phyloP scores from a whole-genome alignment of 2,797 vertebrate species.

The Danio tinwini region DNA sequence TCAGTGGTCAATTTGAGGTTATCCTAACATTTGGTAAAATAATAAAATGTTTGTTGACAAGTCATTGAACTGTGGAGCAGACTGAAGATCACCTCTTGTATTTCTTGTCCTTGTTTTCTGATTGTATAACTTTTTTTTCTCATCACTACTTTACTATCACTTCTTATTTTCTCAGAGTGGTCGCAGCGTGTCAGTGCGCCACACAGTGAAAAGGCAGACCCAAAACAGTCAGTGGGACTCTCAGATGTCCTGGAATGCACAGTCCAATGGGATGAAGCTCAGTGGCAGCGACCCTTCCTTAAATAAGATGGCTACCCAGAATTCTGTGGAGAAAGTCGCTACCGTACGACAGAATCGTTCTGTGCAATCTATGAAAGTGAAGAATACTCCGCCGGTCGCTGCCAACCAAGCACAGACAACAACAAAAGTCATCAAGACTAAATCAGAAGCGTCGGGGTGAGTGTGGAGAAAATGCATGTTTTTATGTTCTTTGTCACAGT shows the following conservation, averaged over 20 bases:
- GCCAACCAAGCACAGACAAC: constrained; percentile 57
- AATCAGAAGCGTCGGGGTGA: constrained; percentile 65
- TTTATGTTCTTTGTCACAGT: neutral
- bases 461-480: constrained; percentile 42
- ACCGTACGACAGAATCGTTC: neutral
- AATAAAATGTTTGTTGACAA: no score
- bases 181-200: constrained; percentile 54
- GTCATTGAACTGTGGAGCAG: no score
- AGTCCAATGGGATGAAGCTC: constrained; percentile 61
- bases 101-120: no score
- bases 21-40: no score
- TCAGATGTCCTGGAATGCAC: constrained; percentile 36
- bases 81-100: no score
- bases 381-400: constrained; percentile 34
- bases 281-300: constrained; percentile 70
- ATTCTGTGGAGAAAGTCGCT: neutral
- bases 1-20: no score
- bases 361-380: neutral
- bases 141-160: neutral
- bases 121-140: neutral
- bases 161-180: constrained; percentile 14
- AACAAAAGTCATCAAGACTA: constrained; percentile 55
- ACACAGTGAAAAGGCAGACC: neutral
- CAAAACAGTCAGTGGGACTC: constrained; percentile 60
- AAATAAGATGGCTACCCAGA: neutral